A percentile compares a stretch with the other conserved stretches of the same genome.
Conservation (phyloP, 2,797 vertebrate species). For the Miopithecus talapoin region DNA sequence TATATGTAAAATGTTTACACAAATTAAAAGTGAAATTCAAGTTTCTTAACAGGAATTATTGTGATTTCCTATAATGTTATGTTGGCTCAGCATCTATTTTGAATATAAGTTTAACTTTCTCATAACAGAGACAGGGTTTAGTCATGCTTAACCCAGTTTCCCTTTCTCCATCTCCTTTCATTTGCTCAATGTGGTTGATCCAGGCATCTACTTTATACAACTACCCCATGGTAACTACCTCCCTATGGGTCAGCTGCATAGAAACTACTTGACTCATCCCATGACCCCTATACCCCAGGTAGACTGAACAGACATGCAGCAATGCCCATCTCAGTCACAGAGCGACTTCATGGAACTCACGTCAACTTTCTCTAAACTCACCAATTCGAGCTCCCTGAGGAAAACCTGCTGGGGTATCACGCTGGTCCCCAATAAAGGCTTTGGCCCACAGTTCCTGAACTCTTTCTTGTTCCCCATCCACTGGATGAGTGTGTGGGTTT, state of each 20-base stretch:
- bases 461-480: background rate
- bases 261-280: too few species aligned
- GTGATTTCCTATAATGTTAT: background rate
- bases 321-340: too few species aligned
- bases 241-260: background rate
- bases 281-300: background rate
- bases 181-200: background rate
- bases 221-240: background rate
- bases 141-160: background rate
- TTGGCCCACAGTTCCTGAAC: background rate
- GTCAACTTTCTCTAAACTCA: background rate
- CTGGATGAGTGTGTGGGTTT: too few species aligned
- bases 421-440: background rate
- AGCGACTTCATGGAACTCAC: background rate
- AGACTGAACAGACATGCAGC: background rate
- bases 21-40: background rate
- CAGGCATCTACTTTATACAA: background rate
- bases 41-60: background rate
- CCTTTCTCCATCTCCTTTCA: background rate
- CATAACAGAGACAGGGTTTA: background rate
- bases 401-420: background rate
- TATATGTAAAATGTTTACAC: background rate
- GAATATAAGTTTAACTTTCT: background rate
- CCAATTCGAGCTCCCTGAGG: background rate
- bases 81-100: background rate